These are phyloP conservation scores for Plectropomus leopardus DNA, from an alignment of 2,113 vertebrate genomes.

Conservation along the genomic window DNA sequence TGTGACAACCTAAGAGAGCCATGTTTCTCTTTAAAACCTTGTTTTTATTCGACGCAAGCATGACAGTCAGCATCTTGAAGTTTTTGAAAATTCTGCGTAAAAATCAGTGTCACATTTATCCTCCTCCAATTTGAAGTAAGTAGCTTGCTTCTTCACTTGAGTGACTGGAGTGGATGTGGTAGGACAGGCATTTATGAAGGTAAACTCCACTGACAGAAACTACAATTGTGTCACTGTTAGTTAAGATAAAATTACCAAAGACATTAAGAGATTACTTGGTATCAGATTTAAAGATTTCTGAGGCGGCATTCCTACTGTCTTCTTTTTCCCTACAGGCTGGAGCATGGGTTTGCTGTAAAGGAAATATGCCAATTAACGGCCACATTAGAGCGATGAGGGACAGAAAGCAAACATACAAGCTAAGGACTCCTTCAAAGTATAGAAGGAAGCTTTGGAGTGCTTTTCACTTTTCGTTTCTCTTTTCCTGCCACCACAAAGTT, in stretches of 20 bases:
- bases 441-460: neutral
- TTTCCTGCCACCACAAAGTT: constrained; percentile 29
- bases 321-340: neutral
- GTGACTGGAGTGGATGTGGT: neutral
- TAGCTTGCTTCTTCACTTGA: neutral
- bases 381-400: constrained; percentile 22
- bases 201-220: neutral
- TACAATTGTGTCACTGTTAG: neutral
- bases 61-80: neutral
- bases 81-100: neutral
- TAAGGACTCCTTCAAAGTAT: constrained; percentile 1
- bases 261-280: neutral
- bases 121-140: neutral
- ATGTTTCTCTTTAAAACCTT: neutral
- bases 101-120: neutral
- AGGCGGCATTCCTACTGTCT: neutral
- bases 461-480: neutral
- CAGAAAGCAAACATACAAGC: neutral
- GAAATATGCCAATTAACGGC: constrained; percentile 29
- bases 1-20: neutral
- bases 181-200: neutral
- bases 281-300: neutral
- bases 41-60: neutral
- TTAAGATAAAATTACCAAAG: neutral
- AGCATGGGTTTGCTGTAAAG: constrained; percentile 8